Evolutionary conservation across 2,888 invertebrate genomes (phyloP).

Genomic region (Tolmerus cingulatus): DNA sequence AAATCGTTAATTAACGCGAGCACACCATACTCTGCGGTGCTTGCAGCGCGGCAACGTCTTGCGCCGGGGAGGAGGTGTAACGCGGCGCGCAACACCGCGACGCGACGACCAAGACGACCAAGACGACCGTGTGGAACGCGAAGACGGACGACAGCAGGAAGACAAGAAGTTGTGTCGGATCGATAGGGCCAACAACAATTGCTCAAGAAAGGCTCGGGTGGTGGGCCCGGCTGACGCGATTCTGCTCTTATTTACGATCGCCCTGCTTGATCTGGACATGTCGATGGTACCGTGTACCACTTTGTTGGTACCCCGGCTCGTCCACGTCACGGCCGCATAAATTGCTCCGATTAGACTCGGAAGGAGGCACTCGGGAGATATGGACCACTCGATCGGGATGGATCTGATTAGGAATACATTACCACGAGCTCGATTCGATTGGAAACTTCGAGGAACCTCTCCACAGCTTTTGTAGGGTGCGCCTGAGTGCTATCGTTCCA

Average conservation of each 20-base stretch:
- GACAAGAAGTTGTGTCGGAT: conserved; percentile 39
- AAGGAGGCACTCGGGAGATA: neutral
- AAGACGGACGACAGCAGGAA: conserved; percentile 38
- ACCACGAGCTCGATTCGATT: neutral
- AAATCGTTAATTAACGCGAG: conserved; percentile 50
- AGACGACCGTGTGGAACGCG: neutral
- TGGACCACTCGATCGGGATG: neutral
- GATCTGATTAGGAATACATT: neutral
- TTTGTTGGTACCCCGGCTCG: neutral
- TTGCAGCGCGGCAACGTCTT: too few relatives aligned
- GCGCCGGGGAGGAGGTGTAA: neutral
- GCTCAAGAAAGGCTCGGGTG: neutral
- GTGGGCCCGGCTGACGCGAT: conserved; percentile 30
- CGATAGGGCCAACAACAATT: conserved; percentile 33
- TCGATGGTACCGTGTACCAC: conserved; percentile 16
- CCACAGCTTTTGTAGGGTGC: neutral
- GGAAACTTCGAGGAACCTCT: neutral
- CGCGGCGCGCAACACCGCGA: conserved; percentile 40
- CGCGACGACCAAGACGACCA: neutral
- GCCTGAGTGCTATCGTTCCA: neutral
- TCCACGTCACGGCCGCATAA: neutral
- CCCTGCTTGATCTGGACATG: conserved; percentile 30
- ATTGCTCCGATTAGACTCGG: neutral
- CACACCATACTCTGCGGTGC: conserved; percentile 32
- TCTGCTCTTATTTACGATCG: conserved; percentile 38